Conservation (phyloP, 2,113 vertebrate genomes). For the Tinamus guttatus region DNA sequence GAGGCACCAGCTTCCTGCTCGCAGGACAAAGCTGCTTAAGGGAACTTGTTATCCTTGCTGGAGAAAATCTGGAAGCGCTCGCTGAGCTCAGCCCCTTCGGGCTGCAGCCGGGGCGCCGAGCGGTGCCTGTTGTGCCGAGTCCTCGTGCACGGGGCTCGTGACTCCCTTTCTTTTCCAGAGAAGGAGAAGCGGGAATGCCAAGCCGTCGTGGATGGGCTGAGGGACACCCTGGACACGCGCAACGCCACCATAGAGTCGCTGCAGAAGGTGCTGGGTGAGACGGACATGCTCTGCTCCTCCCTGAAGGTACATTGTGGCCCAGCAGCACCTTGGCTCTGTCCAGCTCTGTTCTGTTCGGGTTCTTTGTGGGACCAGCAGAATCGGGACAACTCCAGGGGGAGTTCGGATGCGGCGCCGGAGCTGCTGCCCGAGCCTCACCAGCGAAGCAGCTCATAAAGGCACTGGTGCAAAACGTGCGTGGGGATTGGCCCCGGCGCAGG, state of each 20-base stretch:
- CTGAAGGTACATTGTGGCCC: constrained; percentile 81
- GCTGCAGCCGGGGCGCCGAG: background rate
- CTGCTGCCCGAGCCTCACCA: background rate
- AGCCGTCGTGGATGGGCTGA: constrained; percentile 81
- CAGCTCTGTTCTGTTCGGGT: background rate
- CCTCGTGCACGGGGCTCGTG: background rate
- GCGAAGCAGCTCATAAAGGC: background rate
- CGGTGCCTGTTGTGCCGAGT: background rate
- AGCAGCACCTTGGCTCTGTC: background rate
- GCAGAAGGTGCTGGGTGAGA: constrained; percentile 82
- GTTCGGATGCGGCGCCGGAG: background rate
- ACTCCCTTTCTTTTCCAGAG: constrained; percentile 74
- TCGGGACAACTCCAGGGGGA: background rate
- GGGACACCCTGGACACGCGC: constrained; percentile 86
- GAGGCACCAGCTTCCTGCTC: constrained; percentile 13
- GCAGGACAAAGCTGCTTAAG: constrained; percentile 50
- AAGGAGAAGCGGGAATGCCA: constrained; percentile 88
- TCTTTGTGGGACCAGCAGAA: background rate
- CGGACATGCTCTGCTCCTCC: constrained; percentile 89
- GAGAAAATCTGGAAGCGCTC: constrained; percentile 44
- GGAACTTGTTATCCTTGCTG: constrained; percentile 46
- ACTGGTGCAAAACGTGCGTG: background rate
- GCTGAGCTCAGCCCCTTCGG: constrained; percentile 8
- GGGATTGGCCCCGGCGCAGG: background rate
- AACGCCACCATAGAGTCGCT: constrained; percentile 85